Evolutionary conservation across 2,888 invertebrate genomes (phyloP).

Genomic region (Pristionchus japonicus): DNA sequence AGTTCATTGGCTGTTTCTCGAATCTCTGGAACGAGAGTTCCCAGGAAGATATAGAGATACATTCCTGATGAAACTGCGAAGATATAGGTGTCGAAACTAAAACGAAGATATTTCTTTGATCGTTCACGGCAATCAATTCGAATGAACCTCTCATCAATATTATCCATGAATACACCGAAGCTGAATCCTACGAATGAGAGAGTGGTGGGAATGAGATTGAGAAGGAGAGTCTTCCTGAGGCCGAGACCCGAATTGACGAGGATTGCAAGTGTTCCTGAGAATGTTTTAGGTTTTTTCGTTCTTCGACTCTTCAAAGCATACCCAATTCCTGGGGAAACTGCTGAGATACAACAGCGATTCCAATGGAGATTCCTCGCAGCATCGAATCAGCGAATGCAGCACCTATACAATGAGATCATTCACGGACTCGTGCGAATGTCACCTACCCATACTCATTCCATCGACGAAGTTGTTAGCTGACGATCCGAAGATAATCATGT

Average conservation of each 20-base stretch:
- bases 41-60: constrained; percentile 74
- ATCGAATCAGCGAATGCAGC: constrained; percentile 72
- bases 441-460: constrained; percentile 71
- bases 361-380: constrained; percentile 68
- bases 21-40: constrained; percentile 72
- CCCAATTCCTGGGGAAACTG: constrained; percentile 73
- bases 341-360: constrained; percentile 71
- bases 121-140: background rate
- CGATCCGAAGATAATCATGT: constrained; percentile 73
- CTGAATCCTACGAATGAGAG: constrained; percentile 68
- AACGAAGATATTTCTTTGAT: background rate
- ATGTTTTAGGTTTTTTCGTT: background rate
- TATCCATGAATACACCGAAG: constrained; percentile 66
- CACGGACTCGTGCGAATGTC: too few species aligned
- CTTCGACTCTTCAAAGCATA: background rate
- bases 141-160: constrained; percentile 42
- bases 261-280: constrained; percentile 67
- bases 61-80: constrained; percentile 72
- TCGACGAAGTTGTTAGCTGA: constrained; percentile 73
- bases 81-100: constrained; percentile 67
- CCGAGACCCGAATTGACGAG: constrained; percentile 71
- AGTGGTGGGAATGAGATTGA: constrained; percentile 69
- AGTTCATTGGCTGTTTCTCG: constrained; percentile 69
- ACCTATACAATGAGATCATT: constrained; percentile 49
- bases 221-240: constrained; percentile 63